Evolutionary conservation across 2,888 invertebrate species (phyloP).

Genomic region (Drosophila cracens): DNA sequence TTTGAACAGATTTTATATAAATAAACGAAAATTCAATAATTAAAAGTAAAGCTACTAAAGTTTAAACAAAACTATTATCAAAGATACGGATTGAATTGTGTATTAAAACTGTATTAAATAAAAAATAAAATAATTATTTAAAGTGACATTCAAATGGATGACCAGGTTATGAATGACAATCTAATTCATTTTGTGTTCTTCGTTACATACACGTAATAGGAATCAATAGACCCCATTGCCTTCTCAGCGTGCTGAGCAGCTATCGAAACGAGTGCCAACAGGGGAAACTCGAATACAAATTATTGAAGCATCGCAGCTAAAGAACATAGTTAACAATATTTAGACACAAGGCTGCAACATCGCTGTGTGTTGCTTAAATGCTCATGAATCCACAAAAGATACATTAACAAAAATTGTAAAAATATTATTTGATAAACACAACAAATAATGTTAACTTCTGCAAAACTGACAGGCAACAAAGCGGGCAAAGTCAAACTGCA

Average conservation of each 20-base stretch:
- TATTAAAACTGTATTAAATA: background rate
- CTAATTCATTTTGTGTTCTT: accelerated
- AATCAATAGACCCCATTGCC: conserved; percentile 5
- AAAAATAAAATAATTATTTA: background rate
- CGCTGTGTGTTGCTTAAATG: conserved; percentile 27
- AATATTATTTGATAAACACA: conserved; percentile 59
- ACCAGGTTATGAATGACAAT: background rate
- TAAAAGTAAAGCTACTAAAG: background rate
- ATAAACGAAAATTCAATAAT: background rate
- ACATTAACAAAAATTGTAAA: conserved; percentile 6
- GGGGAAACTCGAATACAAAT: conserved; percentile 49
- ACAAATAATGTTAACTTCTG: conserved; percentile 61
- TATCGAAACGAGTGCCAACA: conserved; percentile 38
- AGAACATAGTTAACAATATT: conserved; percentile 51
- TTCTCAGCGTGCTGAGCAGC: background rate
- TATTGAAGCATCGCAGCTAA: conserved; percentile 41
- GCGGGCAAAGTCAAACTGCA: conserved; percentile 36
- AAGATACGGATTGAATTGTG: background rate
- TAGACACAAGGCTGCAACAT: conserved; percentile 47
- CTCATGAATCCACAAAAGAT: background rate
- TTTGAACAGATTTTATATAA: background rate
- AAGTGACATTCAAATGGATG: background rate
- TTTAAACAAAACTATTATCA: background rate
- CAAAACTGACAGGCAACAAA: conserved; percentile 62
- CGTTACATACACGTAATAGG: background rate